A percentile compares a stretch with the other conserved stretches of the same genome.
Evolutionary conservation across 2,888 invertebrate genomes (phyloP).

Genomic region (Chrysolina oricalcia): DNA sequence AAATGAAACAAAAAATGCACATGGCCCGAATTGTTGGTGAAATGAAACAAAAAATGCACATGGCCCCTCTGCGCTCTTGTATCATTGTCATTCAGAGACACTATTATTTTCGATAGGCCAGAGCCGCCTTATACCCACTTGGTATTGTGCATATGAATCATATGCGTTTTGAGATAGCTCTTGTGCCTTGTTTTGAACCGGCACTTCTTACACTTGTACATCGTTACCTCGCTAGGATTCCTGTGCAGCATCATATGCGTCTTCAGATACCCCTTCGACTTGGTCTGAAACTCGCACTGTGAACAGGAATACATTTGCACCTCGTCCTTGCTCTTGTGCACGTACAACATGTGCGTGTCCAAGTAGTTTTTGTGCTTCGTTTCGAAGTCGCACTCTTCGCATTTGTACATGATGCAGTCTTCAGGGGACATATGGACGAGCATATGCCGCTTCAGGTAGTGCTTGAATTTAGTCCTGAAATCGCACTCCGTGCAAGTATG

Average conservation of each 20-base stretch:
- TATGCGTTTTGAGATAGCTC: constrained; percentile 55
- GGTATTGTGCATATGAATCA: constrained; percentile 51
- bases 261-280: constrained; percentile 56
- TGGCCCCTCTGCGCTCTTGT: too few species aligned
- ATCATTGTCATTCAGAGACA: too few species aligned
- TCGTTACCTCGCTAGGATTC: constrained; percentile 52
- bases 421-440: constrained; percentile 51
- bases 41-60: too few species aligned
- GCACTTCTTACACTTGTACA: constrained; percentile 56
- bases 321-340: constrained; percentile 51
- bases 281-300: constrained; percentile 54
- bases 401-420: constrained; percentile 54
- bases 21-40: too few species aligned
- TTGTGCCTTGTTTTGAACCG: constrained; percentile 55
- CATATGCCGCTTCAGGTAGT: constrained; percentile 56
- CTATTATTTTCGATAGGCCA: too few species aligned
- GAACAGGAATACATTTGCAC: constrained; percentile 54
- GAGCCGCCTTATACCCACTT: constrained; percentile 37
- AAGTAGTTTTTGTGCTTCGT: constrained; percentile 56
- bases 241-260: constrained; percentile 56
- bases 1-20: too few species aligned
- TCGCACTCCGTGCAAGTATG: constrained; percentile 53
- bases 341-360: constrained; percentile 53
- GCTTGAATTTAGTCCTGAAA: constrained; percentile 54
- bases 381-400: constrained; percentile 54